Evolutionary conservation across 2,113 vertebrate species (phyloP).

Genomic region (Scophthalmus maximus): DNA sequence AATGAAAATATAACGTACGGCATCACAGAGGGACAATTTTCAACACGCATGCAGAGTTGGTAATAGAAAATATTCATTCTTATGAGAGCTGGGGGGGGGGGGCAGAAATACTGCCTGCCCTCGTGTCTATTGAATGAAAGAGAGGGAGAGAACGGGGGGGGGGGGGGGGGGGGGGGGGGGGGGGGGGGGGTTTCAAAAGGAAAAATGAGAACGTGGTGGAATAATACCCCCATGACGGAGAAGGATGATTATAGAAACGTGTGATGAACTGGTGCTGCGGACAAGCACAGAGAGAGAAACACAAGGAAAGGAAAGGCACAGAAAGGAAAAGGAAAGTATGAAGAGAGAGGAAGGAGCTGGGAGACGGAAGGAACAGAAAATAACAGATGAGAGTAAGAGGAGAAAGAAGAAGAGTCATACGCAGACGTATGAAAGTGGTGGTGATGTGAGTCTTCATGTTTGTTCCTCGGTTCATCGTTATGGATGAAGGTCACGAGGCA

Average conservation of each 20-base stretch:
- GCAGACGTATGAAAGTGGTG: no score
- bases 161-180: constrained; percentile 6
- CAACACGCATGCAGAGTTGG: constrained; percentile 50
- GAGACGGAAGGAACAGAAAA: not conserved
- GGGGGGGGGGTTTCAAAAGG: not conserved
- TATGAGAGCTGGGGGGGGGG: constrained; percentile 8
- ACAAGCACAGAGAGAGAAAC: not conserved
- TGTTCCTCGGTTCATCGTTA: no score
- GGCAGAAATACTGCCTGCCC: constrained; percentile 4
- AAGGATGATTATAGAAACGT: constrained; percentile 41
- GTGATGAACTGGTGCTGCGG: constrained; percentile 39
- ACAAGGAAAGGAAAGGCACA: not conserved
- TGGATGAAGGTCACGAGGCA: no score
- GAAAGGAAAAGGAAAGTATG: not conserved
- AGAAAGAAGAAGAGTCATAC: no score
- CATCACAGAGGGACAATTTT: constrained; percentile 67
- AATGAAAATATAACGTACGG: constrained; percentile 77
- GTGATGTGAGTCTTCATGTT: no score
- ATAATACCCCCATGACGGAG: constrained; percentile 11
- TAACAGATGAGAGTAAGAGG: not conserved
- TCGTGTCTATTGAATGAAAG: constrained; percentile 20
- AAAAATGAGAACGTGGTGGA: constrained; percentile 36
- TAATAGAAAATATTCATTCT: constrained; percentile 71
- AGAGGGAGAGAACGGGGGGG: no score
- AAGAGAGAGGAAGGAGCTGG: not conserved